Evolutionary conservation across 2,797 vertebrate genomes (phyloP).

Genomic region (Halcyon chelicuti): DNA sequence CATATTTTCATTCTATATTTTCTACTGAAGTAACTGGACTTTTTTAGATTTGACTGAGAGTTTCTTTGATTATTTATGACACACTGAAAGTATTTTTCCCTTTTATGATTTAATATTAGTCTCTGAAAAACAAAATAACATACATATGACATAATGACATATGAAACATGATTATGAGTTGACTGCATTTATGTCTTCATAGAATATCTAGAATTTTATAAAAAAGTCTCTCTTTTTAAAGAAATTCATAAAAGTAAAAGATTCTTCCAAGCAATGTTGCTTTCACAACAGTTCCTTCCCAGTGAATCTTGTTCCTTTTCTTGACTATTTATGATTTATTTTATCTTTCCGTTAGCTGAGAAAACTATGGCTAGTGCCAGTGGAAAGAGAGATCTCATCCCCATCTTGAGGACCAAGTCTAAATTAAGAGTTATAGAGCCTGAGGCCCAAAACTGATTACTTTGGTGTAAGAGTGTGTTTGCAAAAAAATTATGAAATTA

Average conservation of each 20-base stretch:
- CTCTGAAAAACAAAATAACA: neutral
- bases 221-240: neutral
- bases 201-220: neutral
- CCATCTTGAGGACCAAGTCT: neutral
- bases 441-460: neutral
- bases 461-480: neutral
- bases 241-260: neutral
- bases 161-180: neutral
- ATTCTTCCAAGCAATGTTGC: rapidly evolving
- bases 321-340: neutral
- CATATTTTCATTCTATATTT: neutral
- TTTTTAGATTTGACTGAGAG: neutral
- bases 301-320: neutral
- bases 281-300: neutral
- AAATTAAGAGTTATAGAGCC: neutral
- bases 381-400: neutral
- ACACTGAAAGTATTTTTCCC: neutral
- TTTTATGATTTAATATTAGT: neutral
- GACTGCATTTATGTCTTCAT: neutral
- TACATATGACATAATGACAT: neutral
- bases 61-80: neutral
- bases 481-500: neutral
- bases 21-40: neutral
- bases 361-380: neutral
- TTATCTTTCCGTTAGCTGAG: neutral